These are phyloP conservation scores for Scaptomyza montana DNA, from an alignment of 1,140 invertebrate genomes.

Conservation along the genomic window DNA sequence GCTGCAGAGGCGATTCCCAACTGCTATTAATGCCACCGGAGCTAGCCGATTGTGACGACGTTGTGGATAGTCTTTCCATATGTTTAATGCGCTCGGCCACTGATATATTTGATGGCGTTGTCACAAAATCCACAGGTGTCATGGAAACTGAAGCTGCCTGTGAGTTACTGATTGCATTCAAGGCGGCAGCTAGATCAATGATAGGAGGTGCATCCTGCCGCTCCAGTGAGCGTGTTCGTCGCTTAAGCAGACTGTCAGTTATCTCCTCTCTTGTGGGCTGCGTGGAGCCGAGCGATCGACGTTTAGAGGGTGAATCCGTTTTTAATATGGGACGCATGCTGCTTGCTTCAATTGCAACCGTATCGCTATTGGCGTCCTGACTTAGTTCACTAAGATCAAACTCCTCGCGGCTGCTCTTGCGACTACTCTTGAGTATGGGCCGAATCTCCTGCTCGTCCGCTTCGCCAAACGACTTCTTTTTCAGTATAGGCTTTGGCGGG, in stretches of 20 bases:
- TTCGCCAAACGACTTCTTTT: conserved; percentile 92
- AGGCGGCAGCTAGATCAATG: conserved; percentile 65
- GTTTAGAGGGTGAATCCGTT: conserved; percentile 77
- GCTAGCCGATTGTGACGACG: conserved; percentile 28
- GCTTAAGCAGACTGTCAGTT: conserved; percentile 51
- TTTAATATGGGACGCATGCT: conserved; percentile 70
- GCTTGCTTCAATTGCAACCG: conserved; percentile 17
- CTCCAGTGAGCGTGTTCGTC: conserved; percentile 79
- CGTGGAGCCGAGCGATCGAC: conserved; percentile 58
- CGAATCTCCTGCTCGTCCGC: conserved; percentile 87
- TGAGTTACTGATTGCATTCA: conserved; percentile 68
- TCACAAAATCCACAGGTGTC: conserved; percentile 56
- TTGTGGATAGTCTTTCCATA: conserved; percentile 76
- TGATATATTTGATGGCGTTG: conserved; percentile 60
- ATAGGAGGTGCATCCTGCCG: conserved; percentile 66
- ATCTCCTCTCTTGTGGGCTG: conserved; percentile 15
- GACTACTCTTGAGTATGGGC: conserved; percentile 91
- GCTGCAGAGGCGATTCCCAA: conserved; percentile 72
- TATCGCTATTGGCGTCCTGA: conserved; percentile 40
- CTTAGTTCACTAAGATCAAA: conserved; percentile 59
- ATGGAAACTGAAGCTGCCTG: conserved; percentile 36
- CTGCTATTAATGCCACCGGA: conserved; percentile 49
- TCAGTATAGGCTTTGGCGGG: conserved; percentile 90
- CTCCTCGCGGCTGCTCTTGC: conserved; percentile 85
- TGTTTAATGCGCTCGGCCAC: conserved; percentile 81